Evolutionary conservation across 2,797 vertebrate species (phyloP).

Genomic region (Ibycter americanus): DNA sequence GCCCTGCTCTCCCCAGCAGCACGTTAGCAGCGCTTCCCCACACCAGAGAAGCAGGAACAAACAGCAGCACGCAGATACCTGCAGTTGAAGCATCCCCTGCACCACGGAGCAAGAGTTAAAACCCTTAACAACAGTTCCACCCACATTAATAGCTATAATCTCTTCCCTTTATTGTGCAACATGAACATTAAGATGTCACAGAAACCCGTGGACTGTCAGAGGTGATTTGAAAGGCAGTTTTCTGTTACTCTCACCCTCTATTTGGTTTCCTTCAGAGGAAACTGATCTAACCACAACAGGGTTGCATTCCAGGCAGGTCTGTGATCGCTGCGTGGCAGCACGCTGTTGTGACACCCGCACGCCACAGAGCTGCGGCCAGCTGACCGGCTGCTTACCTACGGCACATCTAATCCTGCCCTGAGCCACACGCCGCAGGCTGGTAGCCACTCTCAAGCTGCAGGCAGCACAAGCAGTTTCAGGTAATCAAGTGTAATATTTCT

Average conservation of each 20-base stretch:
- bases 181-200: neutral
- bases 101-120: neutral
- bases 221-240: neutral
- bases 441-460: neutral
- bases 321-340: neutral
- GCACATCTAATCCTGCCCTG: neutral
- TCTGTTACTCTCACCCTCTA: neutral
- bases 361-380: neutral
- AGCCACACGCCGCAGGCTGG: neutral
- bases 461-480: neutral
- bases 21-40: neutral
- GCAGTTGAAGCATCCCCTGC: neutral
- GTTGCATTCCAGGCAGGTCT: neutral
- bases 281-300: neutral
- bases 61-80: neutral
- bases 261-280: slow-evolving; percentile 36
- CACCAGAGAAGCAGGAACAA: neutral
- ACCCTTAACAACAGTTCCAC: neutral
- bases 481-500: neutral
- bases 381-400: neutral
- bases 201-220: neutral
- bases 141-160: neutral
- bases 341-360: neutral
- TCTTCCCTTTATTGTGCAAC: neutral
- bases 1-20: neutral